Percentiles rank a stretch among this genome's conserved stretches.
phyloP scores from a whole-genome alignment of 1,140 invertebrate genomes.

The Papilio machaon region DNA sequence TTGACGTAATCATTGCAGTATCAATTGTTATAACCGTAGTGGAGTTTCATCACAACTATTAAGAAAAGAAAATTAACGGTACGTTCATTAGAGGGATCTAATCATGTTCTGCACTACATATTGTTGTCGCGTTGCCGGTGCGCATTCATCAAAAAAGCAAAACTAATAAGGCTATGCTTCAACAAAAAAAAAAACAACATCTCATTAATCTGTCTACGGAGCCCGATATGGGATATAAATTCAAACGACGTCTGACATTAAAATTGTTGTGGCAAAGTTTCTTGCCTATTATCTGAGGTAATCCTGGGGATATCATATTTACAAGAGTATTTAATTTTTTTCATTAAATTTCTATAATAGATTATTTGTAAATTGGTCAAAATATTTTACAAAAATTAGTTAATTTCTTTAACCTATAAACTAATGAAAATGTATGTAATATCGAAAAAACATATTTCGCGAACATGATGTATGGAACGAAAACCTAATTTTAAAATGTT shows the following conservation, averaged over 20 bases:
- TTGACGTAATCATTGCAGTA: slow-evolving; percentile 11
- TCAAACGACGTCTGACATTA: slow-evolving; percentile 9
- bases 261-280: slow-evolving; percentile 15
- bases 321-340: neutral
- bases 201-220: slow-evolving; percentile 26
- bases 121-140: slow-evolving; percentile 5
- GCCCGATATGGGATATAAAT: slow-evolving; percentile 24
- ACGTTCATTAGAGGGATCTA: neutral
- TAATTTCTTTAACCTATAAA: too few species aligned
- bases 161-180: slow-evolving; percentile 14
- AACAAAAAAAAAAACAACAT: slow-evolving; percentile 1
- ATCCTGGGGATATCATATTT: neutral
- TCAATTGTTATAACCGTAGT: neutral
- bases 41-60: slow-evolving; percentile 19
- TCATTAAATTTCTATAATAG: neutral
- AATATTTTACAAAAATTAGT: too few species aligned
- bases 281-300: neutral
- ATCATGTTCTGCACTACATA: slow-evolving; percentile 10
- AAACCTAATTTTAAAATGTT: too few species aligned
- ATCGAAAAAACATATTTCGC: too few species aligned
- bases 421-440: too few species aligned
- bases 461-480: too few species aligned
- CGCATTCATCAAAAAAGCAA: slow-evolving; percentile 5
- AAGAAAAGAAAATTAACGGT: neutral
- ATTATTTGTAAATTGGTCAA: neutral